Conservation (phyloP, 2,113 vertebrate species). For the Rhadina sibilatrix region DNA sequence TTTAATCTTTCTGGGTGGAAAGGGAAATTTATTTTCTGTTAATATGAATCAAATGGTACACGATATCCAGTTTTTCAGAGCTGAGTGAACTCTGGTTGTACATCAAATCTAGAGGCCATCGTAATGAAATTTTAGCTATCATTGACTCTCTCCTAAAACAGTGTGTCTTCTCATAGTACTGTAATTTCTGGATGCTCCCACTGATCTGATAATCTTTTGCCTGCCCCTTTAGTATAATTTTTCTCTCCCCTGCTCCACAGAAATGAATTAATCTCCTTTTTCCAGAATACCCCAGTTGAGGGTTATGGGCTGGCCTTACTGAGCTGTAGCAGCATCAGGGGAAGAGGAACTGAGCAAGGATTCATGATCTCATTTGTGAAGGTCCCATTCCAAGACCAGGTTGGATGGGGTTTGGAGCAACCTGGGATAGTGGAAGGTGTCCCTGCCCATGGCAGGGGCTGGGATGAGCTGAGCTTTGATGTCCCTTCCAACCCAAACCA, state of each 20-base stretch:
- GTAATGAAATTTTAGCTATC: background rate
- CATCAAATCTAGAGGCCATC: background rate
- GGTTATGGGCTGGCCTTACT: background rate
- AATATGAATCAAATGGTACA: background rate
- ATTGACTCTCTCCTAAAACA: background rate
- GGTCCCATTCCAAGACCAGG: background rate
- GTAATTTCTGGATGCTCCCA: background rate
- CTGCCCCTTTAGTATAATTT: background rate
- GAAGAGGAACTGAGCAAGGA: background rate
- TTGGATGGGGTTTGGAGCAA: fast-evolving
- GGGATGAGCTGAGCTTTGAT: background rate
- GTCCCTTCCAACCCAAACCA: background rate
- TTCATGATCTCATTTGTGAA: background rate
- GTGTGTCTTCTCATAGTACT: background rate
- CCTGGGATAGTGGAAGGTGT: background rate
- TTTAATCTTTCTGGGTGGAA: background rate
- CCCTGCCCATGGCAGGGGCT: background rate
- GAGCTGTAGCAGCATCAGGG: background rate
- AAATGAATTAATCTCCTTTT: background rate
- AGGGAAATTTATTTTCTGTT: background rate
- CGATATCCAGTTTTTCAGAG: background rate
- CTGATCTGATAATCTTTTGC: background rate
- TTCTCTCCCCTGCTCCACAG: background rate
- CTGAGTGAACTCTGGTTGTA: background rate
- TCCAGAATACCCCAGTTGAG: fast-evolving